A percentile compares a stretch with the other conserved stretches of the same genome.
phyloP scores from a whole-genome alignment of 1,140 invertebrate species.

The Pachypsylla venusta region DNA sequence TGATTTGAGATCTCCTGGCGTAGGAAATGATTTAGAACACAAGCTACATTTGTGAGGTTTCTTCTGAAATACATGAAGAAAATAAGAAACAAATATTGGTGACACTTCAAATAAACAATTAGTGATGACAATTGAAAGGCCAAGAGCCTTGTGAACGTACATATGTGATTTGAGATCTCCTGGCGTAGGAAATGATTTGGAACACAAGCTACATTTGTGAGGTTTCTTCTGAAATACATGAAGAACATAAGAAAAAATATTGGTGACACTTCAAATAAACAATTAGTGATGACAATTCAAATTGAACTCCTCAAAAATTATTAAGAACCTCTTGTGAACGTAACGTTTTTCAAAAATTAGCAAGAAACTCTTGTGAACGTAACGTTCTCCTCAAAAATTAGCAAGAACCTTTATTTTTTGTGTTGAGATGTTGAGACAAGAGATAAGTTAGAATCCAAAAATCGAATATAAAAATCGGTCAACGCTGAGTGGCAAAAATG shows the following conservation, averaged over 20 bases:
- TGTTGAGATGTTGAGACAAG: too few species aligned
- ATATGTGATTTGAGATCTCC: constrained; percentile 77
- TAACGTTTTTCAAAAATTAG: too few species aligned
- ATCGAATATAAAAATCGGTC: too few species aligned
- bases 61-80: constrained; percentile 52
- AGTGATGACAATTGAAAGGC: constrained; percentile 80
- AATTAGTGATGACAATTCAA: constrained; percentile 76
- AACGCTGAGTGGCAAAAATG: too few species aligned
- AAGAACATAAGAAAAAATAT: too few species aligned
- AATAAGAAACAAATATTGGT: too few species aligned
- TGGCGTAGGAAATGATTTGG: constrained; percentile 76
- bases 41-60: constrained; percentile 73
- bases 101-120: too few species aligned
- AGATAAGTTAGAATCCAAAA: too few species aligned
- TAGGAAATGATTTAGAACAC: constrained; percentile 75
- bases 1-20: constrained; percentile 70
- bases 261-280: too few species aligned
- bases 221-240: constrained; percentile 63
- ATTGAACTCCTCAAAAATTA: too few species aligned
- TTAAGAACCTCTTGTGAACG: constrained; percentile 78
- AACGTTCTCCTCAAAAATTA: too few species aligned
- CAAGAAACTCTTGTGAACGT: constrained; percentile 83
- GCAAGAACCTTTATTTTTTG: too few species aligned
- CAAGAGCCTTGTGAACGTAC: constrained; percentile 86
- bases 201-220: constrained; percentile 67